A percentile compares a stretch with the other conserved stretches of the same genome.
Evolutionary conservation across 2,797 vertebrate genomes (phyloP).

Genomic region (Parotocinclus haroldoi): DNA sequence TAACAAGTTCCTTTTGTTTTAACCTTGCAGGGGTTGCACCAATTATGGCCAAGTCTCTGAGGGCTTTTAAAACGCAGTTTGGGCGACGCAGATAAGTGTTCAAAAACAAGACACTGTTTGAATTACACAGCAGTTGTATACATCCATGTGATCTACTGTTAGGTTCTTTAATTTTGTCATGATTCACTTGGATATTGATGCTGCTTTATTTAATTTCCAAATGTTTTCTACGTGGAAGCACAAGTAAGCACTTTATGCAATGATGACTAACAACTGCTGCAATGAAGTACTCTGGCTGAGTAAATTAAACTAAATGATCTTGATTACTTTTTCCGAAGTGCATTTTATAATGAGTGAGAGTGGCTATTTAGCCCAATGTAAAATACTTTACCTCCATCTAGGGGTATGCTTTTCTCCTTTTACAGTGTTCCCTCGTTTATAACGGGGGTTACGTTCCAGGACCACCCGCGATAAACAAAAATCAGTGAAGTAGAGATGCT

Average conservation of each 20-base stretch:
- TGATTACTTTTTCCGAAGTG: neutral
- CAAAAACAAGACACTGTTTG: too few relatives aligned
- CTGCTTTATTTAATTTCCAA: neutral
- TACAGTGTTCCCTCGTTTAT: too few relatives aligned
- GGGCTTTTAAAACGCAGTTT: constrained; percentile 75
- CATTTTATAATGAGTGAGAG: neutral
- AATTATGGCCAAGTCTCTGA: constrained; percentile 86
- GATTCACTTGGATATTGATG: neutral
- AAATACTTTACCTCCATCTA: constrained; percentile 59
- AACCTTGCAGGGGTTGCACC: constrained; percentile 76
- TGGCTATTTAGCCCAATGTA: neutral
- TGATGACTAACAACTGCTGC: constrained; percentile 2
- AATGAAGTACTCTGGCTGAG: constrained; percentile 1
- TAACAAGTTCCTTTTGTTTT: neutral
- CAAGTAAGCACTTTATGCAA: constrained; percentile 14
- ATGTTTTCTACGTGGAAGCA: constrained; percentile 3
- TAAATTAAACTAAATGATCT: constrained; percentile 22
- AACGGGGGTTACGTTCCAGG: too few relatives aligned
- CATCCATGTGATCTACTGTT: neutral
- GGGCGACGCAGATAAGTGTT: constrained; percentile 62
- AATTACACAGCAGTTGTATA: neutral
- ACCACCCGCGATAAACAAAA: too few relatives aligned
- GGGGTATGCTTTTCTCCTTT: constrained; percentile 12
- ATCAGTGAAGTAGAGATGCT: too few relatives aligned
- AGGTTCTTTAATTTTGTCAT: constrained; percentile 1